Conservation (phyloP, 2,113 vertebrate species). For the Carassius auratus region DNA sequence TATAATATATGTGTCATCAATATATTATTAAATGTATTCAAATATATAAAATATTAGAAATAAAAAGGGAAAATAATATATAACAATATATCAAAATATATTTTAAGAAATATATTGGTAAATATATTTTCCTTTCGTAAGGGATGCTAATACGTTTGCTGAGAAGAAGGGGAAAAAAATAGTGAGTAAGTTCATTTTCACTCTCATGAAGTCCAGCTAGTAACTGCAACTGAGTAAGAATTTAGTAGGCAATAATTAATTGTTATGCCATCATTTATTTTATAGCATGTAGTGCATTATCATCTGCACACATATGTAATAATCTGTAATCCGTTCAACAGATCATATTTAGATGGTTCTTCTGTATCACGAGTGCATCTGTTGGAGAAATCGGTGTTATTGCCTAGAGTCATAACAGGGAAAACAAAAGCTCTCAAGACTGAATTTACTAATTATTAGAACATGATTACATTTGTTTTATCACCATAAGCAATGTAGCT, state of each 20-base stretch:
- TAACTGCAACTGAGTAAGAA: neutral
- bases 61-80: too few relatives aligned
- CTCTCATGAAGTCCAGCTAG: neutral
- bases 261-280: neutral
- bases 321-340: neutral
- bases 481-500: slow-evolving; percentile 68
- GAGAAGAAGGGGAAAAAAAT: neutral
- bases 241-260: neutral
- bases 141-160: neutral
- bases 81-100: too few relatives aligned
- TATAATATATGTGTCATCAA: too few relatives aligned
- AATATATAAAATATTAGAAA: too few relatives aligned
- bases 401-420: slow-evolving; percentile 64
- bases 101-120: too few relatives aligned
- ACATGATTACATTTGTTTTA: slow-evolving; percentile 72
- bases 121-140: too few relatives aligned
- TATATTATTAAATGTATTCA: too few relatives aligned
- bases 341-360: slow-evolving; percentile 50
- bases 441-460: slow-evolving; percentile 78
- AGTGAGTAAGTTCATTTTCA: too few relatives aligned
- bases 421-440: slow-evolving; percentile 66
- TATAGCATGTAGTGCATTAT: neutral
- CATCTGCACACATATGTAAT: slow-evolving; percentile 3
- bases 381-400: slow-evolving; percentile 72
- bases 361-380: slow-evolving; percentile 71